Conservation (phyloP, 2,797 vertebrate species). For the Pseudotriccus pelzelni region DNA sequence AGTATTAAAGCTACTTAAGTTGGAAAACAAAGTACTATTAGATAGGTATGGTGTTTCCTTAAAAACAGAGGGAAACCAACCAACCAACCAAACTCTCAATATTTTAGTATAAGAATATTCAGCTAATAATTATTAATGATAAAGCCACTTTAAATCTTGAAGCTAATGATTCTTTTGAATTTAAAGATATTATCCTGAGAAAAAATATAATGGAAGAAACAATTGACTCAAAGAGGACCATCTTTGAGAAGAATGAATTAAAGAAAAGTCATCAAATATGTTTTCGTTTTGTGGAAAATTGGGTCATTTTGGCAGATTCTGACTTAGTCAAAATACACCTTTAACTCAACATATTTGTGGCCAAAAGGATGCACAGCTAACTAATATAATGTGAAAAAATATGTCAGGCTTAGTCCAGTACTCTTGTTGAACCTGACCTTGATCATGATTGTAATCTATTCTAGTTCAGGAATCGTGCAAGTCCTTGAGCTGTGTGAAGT, state of each 20-base stretch:
- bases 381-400: background rate
- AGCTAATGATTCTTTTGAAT: background rate
- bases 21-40: background rate
- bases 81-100: rapidly evolving
- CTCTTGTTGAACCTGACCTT: background rate
- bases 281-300: background rate
- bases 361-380: background rate
- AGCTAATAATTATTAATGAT: background rate
- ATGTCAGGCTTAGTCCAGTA: background rate
- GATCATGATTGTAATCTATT: background rate
- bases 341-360: background rate
- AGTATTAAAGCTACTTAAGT: background rate
- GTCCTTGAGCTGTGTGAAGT: background rate
- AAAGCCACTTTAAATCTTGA: background rate
- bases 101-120: background rate
- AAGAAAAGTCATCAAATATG: background rate
- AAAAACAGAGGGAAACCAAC: background rate
- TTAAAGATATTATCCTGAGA: background rate
- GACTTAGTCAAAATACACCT: background rate
- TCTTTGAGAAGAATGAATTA: background rate
- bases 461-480: background rate
- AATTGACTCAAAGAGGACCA: background rate
- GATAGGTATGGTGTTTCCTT: background rate
- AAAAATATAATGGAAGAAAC: background rate
- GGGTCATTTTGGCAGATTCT: background rate